Percentiles rank a stretch among this genome's conserved stretches.
Conservation (phyloP, 2,797 vertebrate genomes). For the Tympanoctomys barrerae region DNA sequence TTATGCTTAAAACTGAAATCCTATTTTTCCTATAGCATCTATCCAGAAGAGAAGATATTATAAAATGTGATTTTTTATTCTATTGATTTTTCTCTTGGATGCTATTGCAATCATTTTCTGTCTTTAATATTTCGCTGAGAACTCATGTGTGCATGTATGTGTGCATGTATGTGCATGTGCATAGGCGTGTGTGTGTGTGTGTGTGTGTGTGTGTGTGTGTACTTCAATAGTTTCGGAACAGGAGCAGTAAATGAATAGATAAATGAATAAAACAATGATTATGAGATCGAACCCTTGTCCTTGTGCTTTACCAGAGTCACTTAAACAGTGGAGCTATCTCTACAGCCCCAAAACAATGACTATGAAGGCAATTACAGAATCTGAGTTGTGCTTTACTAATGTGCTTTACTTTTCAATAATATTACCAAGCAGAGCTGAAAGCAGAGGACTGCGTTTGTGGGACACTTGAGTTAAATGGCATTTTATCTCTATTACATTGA, state of each 20-base stretch:
- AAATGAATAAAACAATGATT: conserved; percentile 14
- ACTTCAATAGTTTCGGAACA: background rate
- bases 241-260: background rate
- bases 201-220: background rate
- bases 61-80: background rate
- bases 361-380: background rate
- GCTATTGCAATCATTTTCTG: background rate
- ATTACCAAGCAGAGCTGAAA: conserved; percentile 27
- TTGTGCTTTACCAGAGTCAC: too few relatives aligned
- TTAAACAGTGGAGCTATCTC: too few relatives aligned
- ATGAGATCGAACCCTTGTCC: background rate
- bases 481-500: conserved; percentile 34
- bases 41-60: background rate
- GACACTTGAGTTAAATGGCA: background rate
- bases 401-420: conserved; percentile 40
- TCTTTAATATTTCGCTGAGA: conserved; percentile 3
- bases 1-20: background rate
- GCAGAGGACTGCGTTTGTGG: background rate
- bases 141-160: background rate
- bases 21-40: background rate
- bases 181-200: background rate
- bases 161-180: background rate
- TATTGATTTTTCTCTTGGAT: conserved; percentile 51
- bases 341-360: background rate
- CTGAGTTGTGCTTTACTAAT: conserved; percentile 37